These are phyloP conservation scores for Nycticorax nycticorax DNA, from an alignment of 2,113 vertebrate species.

Conservation along the genomic window DNA sequence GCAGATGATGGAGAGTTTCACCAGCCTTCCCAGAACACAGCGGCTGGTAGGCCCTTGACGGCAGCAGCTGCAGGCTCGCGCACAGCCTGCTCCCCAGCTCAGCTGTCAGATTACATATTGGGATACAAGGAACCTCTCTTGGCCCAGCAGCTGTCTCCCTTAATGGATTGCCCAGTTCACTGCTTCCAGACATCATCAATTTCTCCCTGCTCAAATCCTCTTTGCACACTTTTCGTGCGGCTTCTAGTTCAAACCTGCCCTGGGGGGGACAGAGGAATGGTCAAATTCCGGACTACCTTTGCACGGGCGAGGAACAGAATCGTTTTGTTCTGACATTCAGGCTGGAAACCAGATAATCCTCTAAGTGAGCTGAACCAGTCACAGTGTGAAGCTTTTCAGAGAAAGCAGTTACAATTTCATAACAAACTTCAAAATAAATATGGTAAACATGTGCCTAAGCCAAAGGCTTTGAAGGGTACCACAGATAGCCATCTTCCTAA, in stretches of 20 bases:
- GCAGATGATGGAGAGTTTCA: not conserved
- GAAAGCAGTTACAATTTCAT: not conserved
- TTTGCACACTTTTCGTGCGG: not conserved
- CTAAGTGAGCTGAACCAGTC: not conserved
- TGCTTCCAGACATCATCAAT: not conserved
- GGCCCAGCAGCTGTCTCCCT: constrained; percentile 49
- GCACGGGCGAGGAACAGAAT: not conserved
- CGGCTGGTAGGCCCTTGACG: not conserved
- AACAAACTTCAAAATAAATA: not conserved
- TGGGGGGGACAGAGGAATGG: not conserved
- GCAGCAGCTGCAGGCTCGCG: constrained; percentile 38
- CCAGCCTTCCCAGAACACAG: not conserved
- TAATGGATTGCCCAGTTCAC: constrained; percentile 1
- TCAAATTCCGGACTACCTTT: not conserved
- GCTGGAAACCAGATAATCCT: not conserved
- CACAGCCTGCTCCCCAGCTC: constrained; percentile 17
- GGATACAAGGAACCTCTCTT: constrained; percentile 8
- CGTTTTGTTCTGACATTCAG: not conserved
- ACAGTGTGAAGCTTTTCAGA: not conserved
- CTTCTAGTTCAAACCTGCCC: not conserved
- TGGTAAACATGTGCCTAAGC: not conserved
- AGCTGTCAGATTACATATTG: constrained; percentile 38
- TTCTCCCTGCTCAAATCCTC: not conserved
- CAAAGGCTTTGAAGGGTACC: not conserved
- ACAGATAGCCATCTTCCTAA: constrained; percentile 11